Percentiles rank a stretch among this genome's conserved stretches.
Evolutionary conservation across 2,113 vertebrate genomes (phyloP).

Genomic region (Triplophysa siluroides): DNA sequence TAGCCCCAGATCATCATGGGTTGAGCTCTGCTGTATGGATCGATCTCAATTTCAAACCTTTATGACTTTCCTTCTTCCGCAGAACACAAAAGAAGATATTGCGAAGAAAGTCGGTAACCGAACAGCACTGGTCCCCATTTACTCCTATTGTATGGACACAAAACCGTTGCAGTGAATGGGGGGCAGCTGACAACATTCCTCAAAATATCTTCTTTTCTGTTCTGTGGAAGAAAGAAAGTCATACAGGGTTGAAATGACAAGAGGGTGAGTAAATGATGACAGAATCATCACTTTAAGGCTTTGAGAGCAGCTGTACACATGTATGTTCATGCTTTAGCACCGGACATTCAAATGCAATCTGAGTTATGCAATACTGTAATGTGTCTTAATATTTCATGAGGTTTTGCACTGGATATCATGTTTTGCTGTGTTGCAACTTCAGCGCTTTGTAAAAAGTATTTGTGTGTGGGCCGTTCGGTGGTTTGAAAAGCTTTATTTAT

Average conservation of each 20-base stretch:
- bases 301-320: background rate
- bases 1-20: slow-evolving; percentile 16
- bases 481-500: background rate
- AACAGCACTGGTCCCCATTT: too few relatives aligned
- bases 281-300: too few relatives aligned
- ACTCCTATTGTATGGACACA: too few relatives aligned
- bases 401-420: slow-evolving; percentile 21
- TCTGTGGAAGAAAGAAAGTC: too few relatives aligned
- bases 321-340: background rate
- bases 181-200: too few relatives aligned
- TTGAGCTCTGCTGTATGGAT: background rate
- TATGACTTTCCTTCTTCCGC: background rate
- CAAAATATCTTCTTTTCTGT: too few relatives aligned
- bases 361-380: background rate
- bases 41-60: background rate
- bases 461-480: background rate
- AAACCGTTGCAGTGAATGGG: too few relatives aligned
- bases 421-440: background rate
- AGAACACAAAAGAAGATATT: background rate
- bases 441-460: background rate
- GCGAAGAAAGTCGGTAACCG: too few relatives aligned
- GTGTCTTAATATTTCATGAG: slow-evolving; percentile 32
- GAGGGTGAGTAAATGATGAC: too few relatives aligned
- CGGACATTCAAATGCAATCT: background rate
- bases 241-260: too few relatives aligned